These are phyloP conservation scores for Vimba vimba DNA, from an alignment of 2,113 vertebrate genomes.

Conservation along the genomic window DNA sequence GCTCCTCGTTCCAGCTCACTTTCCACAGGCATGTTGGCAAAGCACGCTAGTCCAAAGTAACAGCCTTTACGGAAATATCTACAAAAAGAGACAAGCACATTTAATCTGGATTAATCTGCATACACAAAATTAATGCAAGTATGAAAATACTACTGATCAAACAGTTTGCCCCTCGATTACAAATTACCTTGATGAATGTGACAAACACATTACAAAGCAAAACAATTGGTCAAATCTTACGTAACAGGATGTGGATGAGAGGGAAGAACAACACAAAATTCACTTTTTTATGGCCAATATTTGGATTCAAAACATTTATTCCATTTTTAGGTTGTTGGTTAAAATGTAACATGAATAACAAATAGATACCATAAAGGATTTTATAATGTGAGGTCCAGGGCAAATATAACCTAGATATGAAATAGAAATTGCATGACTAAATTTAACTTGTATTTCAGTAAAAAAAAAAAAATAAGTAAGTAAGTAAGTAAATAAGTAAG, in stretches of 20 bases:
- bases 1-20: slow-evolving; percentile 94
- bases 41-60: slow-evolving; percentile 96
- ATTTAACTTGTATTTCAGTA: no score
- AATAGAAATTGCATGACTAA: no score
- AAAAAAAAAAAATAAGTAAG: no score
- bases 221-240: not conserved
- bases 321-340: not conserved
- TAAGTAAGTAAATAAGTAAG: no score
- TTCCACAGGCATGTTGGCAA: slow-evolving; percentile 98
- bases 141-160: not conserved
- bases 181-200: not conserved
- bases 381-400: not conserved
- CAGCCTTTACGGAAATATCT: slow-evolving; percentile 97
- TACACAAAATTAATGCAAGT: not conserved
- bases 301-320: not conserved
- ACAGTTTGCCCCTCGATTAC: not conserved
- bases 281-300: no score
- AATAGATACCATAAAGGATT: not conserved
- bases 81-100: not conserved
- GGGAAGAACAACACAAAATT: no score
- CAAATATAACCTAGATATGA: no score
- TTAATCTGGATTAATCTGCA: not conserved
- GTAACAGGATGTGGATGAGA: not conserved
- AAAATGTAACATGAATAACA: not conserved
- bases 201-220: not conserved